Conservation (phyloP, 2,797 vertebrate genomes). For the Eulemur coronatus region DNA sequence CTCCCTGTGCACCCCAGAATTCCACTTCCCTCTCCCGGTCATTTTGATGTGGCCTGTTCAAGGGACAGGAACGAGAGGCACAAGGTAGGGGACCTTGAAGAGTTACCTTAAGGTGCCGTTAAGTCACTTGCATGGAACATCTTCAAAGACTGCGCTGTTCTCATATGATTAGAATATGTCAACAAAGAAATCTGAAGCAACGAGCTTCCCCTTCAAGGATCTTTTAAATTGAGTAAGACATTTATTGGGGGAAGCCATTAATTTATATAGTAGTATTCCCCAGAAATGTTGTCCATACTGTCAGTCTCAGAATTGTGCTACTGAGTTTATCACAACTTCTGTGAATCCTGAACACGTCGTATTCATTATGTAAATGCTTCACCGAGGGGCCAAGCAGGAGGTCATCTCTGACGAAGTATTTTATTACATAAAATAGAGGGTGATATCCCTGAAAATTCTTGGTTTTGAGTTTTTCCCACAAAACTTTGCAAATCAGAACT, state of each 20-base stretch:
- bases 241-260: not conserved
- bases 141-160: not conserved
- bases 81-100: not conserved
- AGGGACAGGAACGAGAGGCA: not conserved
- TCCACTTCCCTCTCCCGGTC: not conserved
- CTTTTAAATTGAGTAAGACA: not conserved
- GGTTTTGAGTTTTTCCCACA: not conserved
- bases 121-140: not conserved
- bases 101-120: not conserved
- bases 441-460: not conserved
- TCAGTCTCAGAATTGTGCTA: accelerated
- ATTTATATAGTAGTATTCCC: not conserved
- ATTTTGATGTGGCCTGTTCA: no score
- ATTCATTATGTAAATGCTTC: accelerated
- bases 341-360: accelerated
- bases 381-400: not conserved
- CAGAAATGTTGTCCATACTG: accelerated
- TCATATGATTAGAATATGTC: accelerated
- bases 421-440: not conserved
- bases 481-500: not conserved
- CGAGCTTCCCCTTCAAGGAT: not conserved
- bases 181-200: no score
- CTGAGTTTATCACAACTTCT: accelerated
- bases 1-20: not conserved
- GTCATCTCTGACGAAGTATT: accelerated